Evolutionary conservation across 2,888 invertebrate genomes (phyloP), one percentile per base, ranked within the genome.

Genomic region (Tipula confusa): DNA sequence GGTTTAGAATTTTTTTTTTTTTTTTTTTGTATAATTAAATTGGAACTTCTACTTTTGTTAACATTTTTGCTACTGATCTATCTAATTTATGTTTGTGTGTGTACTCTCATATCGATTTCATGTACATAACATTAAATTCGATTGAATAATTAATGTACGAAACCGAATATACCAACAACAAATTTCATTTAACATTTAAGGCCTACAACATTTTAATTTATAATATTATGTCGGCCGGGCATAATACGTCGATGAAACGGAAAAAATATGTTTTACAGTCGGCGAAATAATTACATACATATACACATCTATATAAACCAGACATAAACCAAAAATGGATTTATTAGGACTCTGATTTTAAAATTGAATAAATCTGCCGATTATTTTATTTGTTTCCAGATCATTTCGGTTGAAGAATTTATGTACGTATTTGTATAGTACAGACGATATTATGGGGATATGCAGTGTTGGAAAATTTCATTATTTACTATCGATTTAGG

Each of bases 1-100:
- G 90, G 90, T 88, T 79, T 64, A 0, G 1, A 33, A 9, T 33
- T n/a, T n/a, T n/a, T n/a, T n/a, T n/a, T n/a, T n/a, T 33, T 33
- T 1, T 33, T 33, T 33, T 33, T 11, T 33, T 43, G 5, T 15
- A 11, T 1, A 36, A 36, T 36, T 9, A 15, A 43, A 43, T 15
- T 15, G n/a, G 2, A 15, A 43, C 6, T 36, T 36, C 36, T 36
- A 36, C 2, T 36, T 18, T 64, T 24, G 24, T 64, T 18, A n/a
- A n/a, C n/a, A n/a, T n/a, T n/a, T n/a, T 24, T 18, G 64, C 24
- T 18, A 9, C 13, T 64, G 18, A 11, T 24, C 64, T 64, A 9
- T 13, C 64, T 24, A 64, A 64, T 64, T 64, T 64, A 64, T 64
- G 24, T 24, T 24, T 6, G 9, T 24, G 9, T 64, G 24, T 9